Base-by-base conservation (phyloP, 2,888 invertebrate species). In the Lasioglossum figueresi region DNA sequence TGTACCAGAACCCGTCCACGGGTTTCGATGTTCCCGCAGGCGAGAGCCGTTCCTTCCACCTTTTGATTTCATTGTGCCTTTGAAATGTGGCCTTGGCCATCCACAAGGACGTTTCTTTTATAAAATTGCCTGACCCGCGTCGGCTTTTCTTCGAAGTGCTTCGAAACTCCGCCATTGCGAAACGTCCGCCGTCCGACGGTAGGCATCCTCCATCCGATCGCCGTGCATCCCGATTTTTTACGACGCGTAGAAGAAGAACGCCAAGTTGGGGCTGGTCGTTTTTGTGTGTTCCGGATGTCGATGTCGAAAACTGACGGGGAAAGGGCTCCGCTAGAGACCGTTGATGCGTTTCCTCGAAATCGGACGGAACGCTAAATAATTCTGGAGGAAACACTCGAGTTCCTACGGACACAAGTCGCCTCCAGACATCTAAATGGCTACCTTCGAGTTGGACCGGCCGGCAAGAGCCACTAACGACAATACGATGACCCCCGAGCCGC, bases 401-500 rank as follows among this genome's bases (percentile, higher is more conserved):
- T 76, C 74, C 66, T 74, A 78, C 76, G 80, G 76, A 48, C 77
- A 31, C 23, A 31, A 84, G 76, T 77, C 43, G 48, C 14, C 52
- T 66, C n/a, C 14, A 40, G 59, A 79, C 73, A 74, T 6, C 71
- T 52, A 89, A 89, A 88, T 88, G 76, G 74, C 82, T 59, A 90
- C 85, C 88, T 89, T 89, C 74, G 88, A 86, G 80, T 83, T 80
- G 83, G 81, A 63, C 68, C 73, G 68, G 79, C 71, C 84, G 66
- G 56, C 84, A 78, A 77, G 77, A 78, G 84, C 34, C 86, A 77
- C 87, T 93, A 93, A 93, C 92, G 92, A 91, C 89, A 91, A 92
- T 91, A 89, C 92, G 90, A 92, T 92, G 92, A 93, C 91, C 91
- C 87, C 89, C 78, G 78, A 90, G 83, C 84, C 83, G 88, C 88